These are phyloP conservation scores for Melanotaenia pygmaea DNA, from an alignment of 2,797 vertebrate species.

Conservation along the genomic window DNA sequence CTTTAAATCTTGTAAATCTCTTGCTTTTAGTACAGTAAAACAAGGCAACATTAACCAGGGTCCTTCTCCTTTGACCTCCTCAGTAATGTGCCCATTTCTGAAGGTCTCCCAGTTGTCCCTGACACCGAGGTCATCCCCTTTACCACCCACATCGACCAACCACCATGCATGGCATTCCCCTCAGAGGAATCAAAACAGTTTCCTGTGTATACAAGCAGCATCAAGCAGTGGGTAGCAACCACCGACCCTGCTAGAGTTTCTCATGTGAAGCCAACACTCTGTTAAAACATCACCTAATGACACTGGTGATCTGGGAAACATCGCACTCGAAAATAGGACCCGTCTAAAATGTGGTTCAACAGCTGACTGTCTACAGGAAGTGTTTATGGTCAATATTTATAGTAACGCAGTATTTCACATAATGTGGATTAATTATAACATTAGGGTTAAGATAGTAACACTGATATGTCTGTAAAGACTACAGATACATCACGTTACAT, in stretches of 20 bases:
- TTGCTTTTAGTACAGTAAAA: background rate
- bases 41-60: background rate
- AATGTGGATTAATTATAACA: background rate
- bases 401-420: slow-evolving; percentile 2
- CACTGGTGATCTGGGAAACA: slow-evolving; percentile 18
- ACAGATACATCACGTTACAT: background rate
- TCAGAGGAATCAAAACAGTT: slow-evolving; percentile 9
- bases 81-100: slow-evolving; percentile 8
- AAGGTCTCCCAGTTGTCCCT: slow-evolving; percentile 40
- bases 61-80: background rate
- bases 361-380: slow-evolving; percentile 44
- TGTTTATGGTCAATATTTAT: slow-evolving; percentile 49
- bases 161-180: slow-evolving; percentile 24
- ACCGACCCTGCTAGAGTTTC: slow-evolving; percentile 44
- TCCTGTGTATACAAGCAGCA: slow-evolving; percentile 11
- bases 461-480: slow-evolving; percentile 7
- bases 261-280: slow-evolving; percentile 42
- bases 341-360: slow-evolving; percentile 46
- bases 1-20: background rate
- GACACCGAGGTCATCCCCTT: slow-evolving; percentile 29
- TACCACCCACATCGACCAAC: slow-evolving; percentile 59
- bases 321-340: slow-evolving; percentile 43
- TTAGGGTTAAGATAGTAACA: slow-evolving; percentile 19
- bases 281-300: slow-evolving; percentile 61
- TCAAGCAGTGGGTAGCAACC: slow-evolving; percentile 14